Evolutionary conservation across 1,140 invertebrate species (phyloP), one percentile per base, ranked within the genome.

Genomic region (Hetaerina americana): DNA sequence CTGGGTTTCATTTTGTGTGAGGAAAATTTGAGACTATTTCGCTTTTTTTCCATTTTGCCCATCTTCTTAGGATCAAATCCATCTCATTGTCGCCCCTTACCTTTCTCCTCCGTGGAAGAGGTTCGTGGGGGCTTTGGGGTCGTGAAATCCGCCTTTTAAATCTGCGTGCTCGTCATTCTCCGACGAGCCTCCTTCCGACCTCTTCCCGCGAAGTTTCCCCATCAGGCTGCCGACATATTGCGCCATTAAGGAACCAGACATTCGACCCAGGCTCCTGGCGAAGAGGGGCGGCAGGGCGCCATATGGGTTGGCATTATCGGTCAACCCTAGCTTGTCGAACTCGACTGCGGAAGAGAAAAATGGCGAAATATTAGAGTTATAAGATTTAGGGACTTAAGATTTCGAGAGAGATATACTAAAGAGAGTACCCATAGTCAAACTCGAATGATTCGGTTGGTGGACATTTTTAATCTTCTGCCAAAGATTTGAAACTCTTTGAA

Each of bases 271-370:
- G 5, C 89, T 89, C 70, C 88, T 79, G 0, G 87, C 89, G 70
- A 92, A 86, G 22, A 83, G 67, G 1, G 90, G 87, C 0, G 91
- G 90, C 31, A 93, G 78, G n/a, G 87, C 87, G 5, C 92, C 91
- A 75, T 91, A 90, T 0, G 91, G 91, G 81, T 93, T 94, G 76
- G 92, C 89, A 76, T 93, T 92, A 75, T 93, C 91, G 5, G 92
- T 93, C 75, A 93, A 76, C 10, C 91, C 92, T 71, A 94, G 77
- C 76, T 90, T 90, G 77, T 93, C 90, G 77, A 94, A 92, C 74
- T 92, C 89, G 81, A 94, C 92, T 93, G 80, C 31, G 31, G 72
- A 71, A 69, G 69, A 71, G 71, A 70, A 71, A 66, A 12, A 57
- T 22, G 31, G 31, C 31, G n/a, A n/a, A n/a, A n/a, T n/a, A n/a